Percentiles rank a stretch among this genome's conserved stretches.
phyloP scores from a whole-genome alignment of 2,113 vertebrate species.

The Neodon shergylaensis region DNA sequence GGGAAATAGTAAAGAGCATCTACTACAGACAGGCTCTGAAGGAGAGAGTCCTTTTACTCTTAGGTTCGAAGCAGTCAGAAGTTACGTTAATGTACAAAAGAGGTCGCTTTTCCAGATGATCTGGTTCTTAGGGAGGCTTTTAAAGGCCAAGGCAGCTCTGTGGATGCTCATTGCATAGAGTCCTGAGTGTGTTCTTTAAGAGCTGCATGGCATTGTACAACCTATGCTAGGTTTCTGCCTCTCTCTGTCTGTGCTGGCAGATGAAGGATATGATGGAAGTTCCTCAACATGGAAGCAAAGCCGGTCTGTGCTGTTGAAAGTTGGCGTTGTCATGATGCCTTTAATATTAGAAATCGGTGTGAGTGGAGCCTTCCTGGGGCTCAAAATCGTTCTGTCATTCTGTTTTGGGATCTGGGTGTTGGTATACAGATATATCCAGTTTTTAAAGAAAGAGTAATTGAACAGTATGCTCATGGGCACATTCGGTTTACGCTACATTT shows the following conservation, averaged over 20 bases:
- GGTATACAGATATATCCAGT: not conserved
- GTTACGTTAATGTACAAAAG: not conserved
- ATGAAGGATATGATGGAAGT: not conserved
- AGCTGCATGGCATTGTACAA: not conserved
- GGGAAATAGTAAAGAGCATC: not conserved
- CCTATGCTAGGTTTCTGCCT: not conserved
- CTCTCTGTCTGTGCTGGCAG: not conserved
- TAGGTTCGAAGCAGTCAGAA: not conserved
- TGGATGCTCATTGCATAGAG: not conserved
- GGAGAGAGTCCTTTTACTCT: not conserved
- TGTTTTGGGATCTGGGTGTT: not conserved
- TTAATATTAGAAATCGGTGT: not conserved
- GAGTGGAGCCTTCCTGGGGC: not conserved
- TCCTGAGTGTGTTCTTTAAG: not conserved
- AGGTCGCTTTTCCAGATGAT: not conserved
- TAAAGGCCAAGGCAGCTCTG: not conserved
- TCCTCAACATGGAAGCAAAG: not conserved
- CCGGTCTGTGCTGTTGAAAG: not conserved
- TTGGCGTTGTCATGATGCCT: not conserved
- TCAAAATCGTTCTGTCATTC: not conserved
- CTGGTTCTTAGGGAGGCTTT: not conserved
- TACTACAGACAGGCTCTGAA: not conserved
- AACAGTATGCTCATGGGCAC: not conserved
- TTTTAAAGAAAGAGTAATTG: conserved; percentile 1
- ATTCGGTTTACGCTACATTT: conserved; percentile 21